Evolutionary conservation across 2,113 vertebrate species (phyloP), one percentile per base, ranked within the genome.

Genomic region (Polypterus senegalus): DNA sequence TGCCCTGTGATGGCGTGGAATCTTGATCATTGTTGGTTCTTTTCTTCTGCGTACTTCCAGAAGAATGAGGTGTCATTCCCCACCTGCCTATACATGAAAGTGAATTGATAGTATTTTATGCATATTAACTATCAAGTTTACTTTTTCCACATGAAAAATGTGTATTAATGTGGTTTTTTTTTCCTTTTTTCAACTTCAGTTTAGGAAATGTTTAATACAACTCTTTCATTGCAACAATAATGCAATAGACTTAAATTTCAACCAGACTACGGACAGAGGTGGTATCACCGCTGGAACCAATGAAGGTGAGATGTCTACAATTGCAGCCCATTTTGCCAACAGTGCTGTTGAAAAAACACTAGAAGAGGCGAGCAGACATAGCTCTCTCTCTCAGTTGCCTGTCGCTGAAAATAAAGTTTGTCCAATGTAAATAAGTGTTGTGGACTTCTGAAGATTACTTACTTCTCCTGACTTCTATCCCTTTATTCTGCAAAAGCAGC

Each of bases 191-290:
- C 64, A 69, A 9, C 77, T 73, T 9, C 71, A 94, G 92, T 94
- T 94, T 75, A 84, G 85, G 64, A 89, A 83, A 68, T 93, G 90
- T 73, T 73, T 93, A 54, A 74, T 87, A 65, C 82, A 89, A 68
- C 80, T 90, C 71, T 84, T 89, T 65, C 79, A 72, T 9, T 88
- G 86, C 65, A 61, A 49, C 53, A 59, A 9, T 10, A 66, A 64
- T 48, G 58, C 72, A 8, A 64, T 62, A 0, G 83, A 86, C 6
- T 69, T 71, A 63, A 79, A 81, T 49, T 0, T 68, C 59, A 87
- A 87, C 63, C 77, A 69, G 5, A 70, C 82, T 46, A 76, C 83
- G 10, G 82, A 87, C 45, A 77, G 77, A 53, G 81, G 66, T 1
- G 69, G 61, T 11, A 67, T 75, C 1, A 78, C 73, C 1, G 79